Conservation (phyloP, 2,888 invertebrate species). For the Actias luna region DNA sequence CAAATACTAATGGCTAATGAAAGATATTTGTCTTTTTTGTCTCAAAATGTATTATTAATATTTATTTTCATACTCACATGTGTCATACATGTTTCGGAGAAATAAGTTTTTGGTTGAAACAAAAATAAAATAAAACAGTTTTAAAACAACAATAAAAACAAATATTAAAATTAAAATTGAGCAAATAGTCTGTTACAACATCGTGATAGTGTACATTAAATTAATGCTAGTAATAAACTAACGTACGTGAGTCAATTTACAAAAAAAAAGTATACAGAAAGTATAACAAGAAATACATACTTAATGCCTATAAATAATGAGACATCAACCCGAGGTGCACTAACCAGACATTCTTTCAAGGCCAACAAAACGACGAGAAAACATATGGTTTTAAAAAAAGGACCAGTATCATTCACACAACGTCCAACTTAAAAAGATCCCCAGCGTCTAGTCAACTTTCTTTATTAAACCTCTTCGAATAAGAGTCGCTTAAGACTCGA, state of each 20-base stretch:
- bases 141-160: neutral
- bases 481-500: constrained; percentile 41
- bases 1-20: too few species aligned
- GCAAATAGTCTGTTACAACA: neutral
- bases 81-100: too few species aligned
- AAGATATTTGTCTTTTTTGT: too few species aligned
- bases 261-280: constrained; percentile 12
- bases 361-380: constrained; percentile 75
- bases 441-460: constrained; percentile 47
- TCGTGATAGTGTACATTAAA: neutral
- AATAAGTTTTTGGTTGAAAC: neutral
- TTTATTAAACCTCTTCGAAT: constrained; percentile 53
- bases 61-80: too few species aligned
- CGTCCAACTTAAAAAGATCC: constrained; percentile 51
- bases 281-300: constrained; percentile 36
- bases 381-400: constrained; percentile 73
- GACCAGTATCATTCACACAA: constrained; percentile 51
- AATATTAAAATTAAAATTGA: neutral
- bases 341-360: constrained; percentile 74
- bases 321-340: constrained; percentile 59
- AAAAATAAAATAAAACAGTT: neutral
- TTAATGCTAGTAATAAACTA: neutral
- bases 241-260: constrained; percentile 11
- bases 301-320: constrained; percentile 60
- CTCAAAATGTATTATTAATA: too few species aligned